Conservation (phyloP, 2,797 vertebrate genomes). For the Catharus ustulatus region DNA sequence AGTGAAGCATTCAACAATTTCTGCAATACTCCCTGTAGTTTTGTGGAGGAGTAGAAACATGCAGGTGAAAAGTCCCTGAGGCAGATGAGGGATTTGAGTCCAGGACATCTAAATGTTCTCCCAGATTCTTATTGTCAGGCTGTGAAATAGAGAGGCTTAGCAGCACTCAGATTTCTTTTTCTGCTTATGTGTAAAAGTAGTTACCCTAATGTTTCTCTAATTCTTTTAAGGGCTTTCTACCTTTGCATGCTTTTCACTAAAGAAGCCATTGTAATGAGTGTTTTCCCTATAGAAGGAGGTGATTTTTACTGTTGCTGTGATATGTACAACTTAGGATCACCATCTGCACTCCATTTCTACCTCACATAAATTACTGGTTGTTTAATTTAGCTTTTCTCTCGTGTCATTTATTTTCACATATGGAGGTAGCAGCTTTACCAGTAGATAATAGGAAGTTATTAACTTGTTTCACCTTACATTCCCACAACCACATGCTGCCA, state of each 20-base stretch:
- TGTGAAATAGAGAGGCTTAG: background rate
- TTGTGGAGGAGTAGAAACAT: background rate
- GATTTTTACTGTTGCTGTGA: background rate
- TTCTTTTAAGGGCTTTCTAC: background rate
- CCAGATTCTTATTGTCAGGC: background rate
- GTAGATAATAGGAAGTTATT: conserved; percentile 61
- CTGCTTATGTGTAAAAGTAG: background rate
- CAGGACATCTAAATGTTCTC: background rate
- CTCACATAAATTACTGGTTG: conserved; percentile 18
- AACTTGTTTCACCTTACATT: conserved; percentile 60
- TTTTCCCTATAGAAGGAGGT: background rate
- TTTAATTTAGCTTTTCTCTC: conserved; percentile 38
- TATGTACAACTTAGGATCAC: background rate
- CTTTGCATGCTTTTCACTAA: background rate
- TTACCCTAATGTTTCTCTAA: background rate
- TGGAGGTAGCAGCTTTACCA: background rate
- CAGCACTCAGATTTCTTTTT: background rate
- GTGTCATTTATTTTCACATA: conserved; percentile 26
- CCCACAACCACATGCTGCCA: conserved; percentile 18
- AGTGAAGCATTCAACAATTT: background rate
- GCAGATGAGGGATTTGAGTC: background rate
- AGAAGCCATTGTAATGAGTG: background rate
- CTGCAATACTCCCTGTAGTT: background rate
- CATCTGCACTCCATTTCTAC: conserved; percentile 21
- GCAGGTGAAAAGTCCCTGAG: background rate